Conservation (phyloP, 2,888 invertebrate genomes). For the Heterodera filipjevi region DNA sequence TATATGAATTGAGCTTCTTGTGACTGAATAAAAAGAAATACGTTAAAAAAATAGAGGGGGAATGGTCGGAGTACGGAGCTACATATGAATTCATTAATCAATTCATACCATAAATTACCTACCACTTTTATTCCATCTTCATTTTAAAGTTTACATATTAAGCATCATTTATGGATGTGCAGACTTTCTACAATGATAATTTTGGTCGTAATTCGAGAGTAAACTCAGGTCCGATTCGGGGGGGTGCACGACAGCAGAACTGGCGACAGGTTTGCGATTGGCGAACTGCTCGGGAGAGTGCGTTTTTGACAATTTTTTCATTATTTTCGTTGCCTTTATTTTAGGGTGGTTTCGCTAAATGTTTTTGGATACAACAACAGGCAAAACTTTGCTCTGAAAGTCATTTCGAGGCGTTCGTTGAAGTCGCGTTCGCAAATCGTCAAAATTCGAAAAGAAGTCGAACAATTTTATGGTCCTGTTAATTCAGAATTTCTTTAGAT, state of each 20-base stretch:
- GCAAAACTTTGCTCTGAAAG: slow-evolving; percentile 41
- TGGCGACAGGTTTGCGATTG: slow-evolving; percentile 30
- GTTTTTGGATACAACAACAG: slow-evolving; percentile 38
- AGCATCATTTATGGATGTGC: background rate
- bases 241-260: slow-evolving; percentile 11
- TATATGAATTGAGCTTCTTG: too few species aligned
- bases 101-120: too few species aligned
- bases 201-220: background rate
- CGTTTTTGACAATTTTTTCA: background rate
- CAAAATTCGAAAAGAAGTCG: slow-evolving; percentile 32
- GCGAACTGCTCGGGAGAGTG: slow-evolving; percentile 41
- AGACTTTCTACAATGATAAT: background rate
- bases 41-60: too few species aligned
- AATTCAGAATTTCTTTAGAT: slow-evolving; percentile 9
- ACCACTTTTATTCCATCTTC: too few species aligned
- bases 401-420: slow-evolving; percentile 30
- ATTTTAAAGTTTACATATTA: too few species aligned
- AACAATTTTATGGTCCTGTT: background rate
- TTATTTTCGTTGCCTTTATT: background rate
- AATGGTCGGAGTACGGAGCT: too few species aligned
- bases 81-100: too few species aligned
- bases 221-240: background rate
- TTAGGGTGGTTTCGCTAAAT: slow-evolving; percentile 43
- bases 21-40: too few species aligned
- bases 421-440: slow-evolving; percentile 25